Evolutionary conservation across 2,888 invertebrate species (phyloP).

Genomic region (Drosophila tripunctata): DNA sequence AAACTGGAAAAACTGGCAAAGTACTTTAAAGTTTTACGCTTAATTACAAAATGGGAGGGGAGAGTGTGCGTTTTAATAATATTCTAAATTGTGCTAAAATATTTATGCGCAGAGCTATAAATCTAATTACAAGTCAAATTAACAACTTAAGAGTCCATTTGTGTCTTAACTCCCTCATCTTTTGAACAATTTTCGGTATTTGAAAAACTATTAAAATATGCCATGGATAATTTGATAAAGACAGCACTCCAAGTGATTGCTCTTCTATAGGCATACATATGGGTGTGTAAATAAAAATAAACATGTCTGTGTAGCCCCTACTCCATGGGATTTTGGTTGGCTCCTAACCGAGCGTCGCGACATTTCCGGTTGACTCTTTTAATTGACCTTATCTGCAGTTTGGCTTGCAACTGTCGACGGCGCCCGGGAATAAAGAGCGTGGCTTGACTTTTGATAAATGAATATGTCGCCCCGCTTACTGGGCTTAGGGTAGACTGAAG

Average conservation of each 20-base stretch:
- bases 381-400: constrained; percentile 81
- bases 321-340: constrained; percentile 36
- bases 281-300: constrained; percentile 1
- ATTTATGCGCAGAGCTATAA: constrained; percentile 51
- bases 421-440: constrained; percentile 66
- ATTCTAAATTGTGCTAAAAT: constrained; percentile 72
- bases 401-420: constrained; percentile 37
- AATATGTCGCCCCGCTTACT: constrained; percentile 56
- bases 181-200: constrained; percentile 9
- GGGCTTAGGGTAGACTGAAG: constrained; percentile 19
- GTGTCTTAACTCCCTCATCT: constrained; percentile 1
- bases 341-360: constrained; percentile 72
- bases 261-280: constrained; percentile 1
- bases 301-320: constrained; percentile 29
- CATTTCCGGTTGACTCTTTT: constrained; percentile 83
- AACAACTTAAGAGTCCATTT: no score
- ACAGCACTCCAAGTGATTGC: neutral
- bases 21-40: constrained; percentile 44
- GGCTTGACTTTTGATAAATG: constrained; percentile 78
- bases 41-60: constrained; percentile 50
- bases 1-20: neutral
- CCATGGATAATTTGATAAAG: constrained; percentile 27
- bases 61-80: constrained; percentile 39
- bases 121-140: constrained; percentile 47
- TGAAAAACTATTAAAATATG: constrained; percentile 39